Evolutionary conservation across 2,113 vertebrate genomes (phyloP), one percentile per base, ranked within the genome.

Genomic region (Lophius piscatorius): DNA sequence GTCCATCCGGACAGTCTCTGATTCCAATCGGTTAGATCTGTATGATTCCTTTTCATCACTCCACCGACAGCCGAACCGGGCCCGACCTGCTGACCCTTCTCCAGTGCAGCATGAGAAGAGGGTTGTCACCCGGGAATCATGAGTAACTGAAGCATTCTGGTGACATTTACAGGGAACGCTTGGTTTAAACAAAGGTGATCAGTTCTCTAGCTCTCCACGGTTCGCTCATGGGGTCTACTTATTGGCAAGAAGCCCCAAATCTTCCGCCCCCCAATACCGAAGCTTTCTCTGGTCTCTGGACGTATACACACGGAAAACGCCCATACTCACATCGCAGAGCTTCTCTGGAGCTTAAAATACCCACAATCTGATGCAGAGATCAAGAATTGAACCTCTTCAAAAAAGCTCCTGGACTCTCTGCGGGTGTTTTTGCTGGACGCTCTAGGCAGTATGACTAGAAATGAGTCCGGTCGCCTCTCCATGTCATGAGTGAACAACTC

Each of bases 101-200:
- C 66, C 73, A 41, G 64, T 44, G 64, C 65, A 2, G 68, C n/a
- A n/a, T n/a, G 39, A 62, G 55, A 74, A 34, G 36, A 61, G 56
- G 35, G 12, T 39, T n/a, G 13, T 38, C 8, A 17, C 38, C 29
- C 28, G 52, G 41, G 47, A n/a, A 22, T 80, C 63, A 42, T 21
- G 45, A 31, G 36, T 38, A n/a, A 17, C n/a, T 22, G 4, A 45
- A 17, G n/a, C 9, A 38, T 41, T 18, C 60, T 21, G 23, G 17
- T 11, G 22, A 33, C 41, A 31, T 34, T 50, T 23, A 4, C 9
- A 23, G 0, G 23, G 28, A 22, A 45, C n/a, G n/a, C n/a, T n/a
- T n/a, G n/a, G n/a, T n/a, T n/a, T n/a, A n/a, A n/a, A n/a, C n/a
- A n/a, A n/a, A n/a, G n/a, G n/a, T n/a, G n/a, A n/a, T n/a, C n/a